A percentile compares a stretch with the other conserved stretches of the same genome.
Evolutionary conservation across 2,113 vertebrate species (phyloP).

Genomic region (Puntigrus tetrazona): DNA sequence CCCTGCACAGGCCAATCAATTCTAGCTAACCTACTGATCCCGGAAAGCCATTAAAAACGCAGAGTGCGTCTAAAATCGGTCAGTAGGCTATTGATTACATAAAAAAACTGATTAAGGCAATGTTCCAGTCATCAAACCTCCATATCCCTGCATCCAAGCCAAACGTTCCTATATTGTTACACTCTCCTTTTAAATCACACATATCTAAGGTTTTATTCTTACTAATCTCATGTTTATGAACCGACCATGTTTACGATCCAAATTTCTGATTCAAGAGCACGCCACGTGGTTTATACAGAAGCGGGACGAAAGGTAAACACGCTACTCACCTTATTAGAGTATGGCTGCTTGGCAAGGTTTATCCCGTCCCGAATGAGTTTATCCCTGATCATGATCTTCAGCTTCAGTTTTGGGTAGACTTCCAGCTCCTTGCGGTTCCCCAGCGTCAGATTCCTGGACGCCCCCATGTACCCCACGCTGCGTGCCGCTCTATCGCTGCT

Average conservation of each 20-base stretch:
- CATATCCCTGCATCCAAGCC: not conserved
- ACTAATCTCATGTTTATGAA: not conserved
- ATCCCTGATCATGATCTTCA: constrained; percentile 98
- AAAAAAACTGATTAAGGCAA: not conserved
- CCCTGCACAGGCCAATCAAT: constrained; percentile 15
- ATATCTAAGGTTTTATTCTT: not conserved
- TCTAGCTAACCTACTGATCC: constrained; percentile 9
- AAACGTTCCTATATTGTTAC: not conserved
- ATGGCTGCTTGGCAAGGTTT: constrained; percentile 88
- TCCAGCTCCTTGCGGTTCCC: constrained; percentile 78
- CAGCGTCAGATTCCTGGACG: constrained; percentile 74
- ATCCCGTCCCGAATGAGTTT: constrained; percentile 92
- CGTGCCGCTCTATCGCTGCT: constrained; percentile 65
- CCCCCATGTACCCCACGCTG: constrained; percentile 64
- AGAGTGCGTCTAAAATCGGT: constrained; percentile 8
- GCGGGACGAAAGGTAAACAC: not conserved
- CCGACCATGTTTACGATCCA: not conserved
- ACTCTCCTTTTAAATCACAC: not conserved
- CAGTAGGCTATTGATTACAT: constrained; percentile 9
- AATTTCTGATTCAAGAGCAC: not conserved
- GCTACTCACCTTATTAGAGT: constrained; percentile 90
- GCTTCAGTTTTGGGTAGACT: constrained; percentile 88
- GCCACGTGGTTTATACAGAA: not conserved
- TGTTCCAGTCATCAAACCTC: constrained; percentile 8
- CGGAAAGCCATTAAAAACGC: constrained; percentile 8